These are phyloP conservation scores for Butorides virescens DNA, from an alignment of 2,113 vertebrate species.

Conservation along the genomic window DNA sequence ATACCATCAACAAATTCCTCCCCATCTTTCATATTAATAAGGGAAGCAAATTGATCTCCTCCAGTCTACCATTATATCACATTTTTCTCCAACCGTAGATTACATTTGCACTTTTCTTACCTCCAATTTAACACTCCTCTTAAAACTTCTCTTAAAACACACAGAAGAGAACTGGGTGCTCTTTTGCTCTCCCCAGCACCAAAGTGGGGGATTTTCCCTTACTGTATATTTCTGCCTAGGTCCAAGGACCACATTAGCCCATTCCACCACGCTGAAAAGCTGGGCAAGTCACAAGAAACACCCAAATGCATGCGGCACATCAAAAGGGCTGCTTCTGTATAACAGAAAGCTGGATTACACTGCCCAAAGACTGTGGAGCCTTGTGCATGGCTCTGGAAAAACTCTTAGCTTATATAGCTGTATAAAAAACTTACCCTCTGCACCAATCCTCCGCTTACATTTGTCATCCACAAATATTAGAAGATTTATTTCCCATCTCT, in stretches of 20 bases:
- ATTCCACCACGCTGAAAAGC: background rate
- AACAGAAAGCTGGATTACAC: background rate
- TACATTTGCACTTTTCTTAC: background rate
- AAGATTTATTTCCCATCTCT: background rate
- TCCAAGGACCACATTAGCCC: background rate
- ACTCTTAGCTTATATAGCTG: background rate
- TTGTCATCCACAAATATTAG: background rate
- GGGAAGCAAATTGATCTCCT: conserved; percentile 7
- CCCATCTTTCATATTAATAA: conserved; percentile 29
- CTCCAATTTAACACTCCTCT: background rate
- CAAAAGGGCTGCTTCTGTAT: background rate
- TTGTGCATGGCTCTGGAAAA: background rate
- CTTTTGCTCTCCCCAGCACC: background rate
- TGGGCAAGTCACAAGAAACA: background rate
- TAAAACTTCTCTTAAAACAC: background rate
- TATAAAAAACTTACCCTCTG: background rate
- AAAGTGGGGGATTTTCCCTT: background rate
- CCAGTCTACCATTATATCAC: background rate
- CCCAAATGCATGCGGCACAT: background rate
- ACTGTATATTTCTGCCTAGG: background rate
- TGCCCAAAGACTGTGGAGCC: background rate
- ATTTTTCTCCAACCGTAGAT: background rate
- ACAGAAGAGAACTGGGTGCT: background rate
- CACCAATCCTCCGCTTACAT: background rate
- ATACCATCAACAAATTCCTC: conserved; percentile 10